Conservation (phyloP, 1,140 invertebrate species). For the Eulimnadia texana region DNA sequence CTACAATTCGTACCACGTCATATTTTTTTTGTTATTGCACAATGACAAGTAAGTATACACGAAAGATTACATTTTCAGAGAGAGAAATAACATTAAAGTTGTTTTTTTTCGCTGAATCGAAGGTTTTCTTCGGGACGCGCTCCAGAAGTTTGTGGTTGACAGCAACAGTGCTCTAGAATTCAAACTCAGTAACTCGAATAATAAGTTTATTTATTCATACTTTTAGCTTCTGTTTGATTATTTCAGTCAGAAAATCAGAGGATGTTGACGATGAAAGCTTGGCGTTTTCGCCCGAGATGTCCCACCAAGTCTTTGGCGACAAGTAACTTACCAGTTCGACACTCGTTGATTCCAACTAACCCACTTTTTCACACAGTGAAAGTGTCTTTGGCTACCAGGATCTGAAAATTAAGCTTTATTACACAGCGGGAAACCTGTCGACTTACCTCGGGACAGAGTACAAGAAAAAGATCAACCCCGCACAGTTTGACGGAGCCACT, state of each 20-base stretch:
- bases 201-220: conserved; percentile 5
- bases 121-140: conserved; percentile 11
- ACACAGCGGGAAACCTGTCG: conserved; percentile 60
- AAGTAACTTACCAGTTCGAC: conserved; percentile 30
- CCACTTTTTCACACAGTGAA: conserved; percentile 42
- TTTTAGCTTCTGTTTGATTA: conserved; percentile 16
- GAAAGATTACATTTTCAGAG: not conserved
- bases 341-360: not conserved
- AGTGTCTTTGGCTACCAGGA: conserved; percentile 86
- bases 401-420: conserved; percentile 61
- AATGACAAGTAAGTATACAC: not conserved
- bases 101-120: conserved; percentile 1
- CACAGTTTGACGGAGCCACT: conserved; percentile 27
- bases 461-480: conserved; percentile 40
- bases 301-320: conserved; percentile 86
- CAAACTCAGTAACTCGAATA: conserved; percentile 46
- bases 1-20: too few relatives aligned
- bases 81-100: not conserved
- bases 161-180: conserved; percentile 59
- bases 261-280: conserved; percentile 57
- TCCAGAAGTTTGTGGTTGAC: conserved; percentile 37
- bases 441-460: conserved; percentile 54
- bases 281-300: conserved; percentile 71
- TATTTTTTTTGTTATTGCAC: not conserved
- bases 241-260: conserved; percentile 43